phyloP scores from a whole-genome alignment of 2,888 invertebrate species.

The Eulithis prunata region DNA sequence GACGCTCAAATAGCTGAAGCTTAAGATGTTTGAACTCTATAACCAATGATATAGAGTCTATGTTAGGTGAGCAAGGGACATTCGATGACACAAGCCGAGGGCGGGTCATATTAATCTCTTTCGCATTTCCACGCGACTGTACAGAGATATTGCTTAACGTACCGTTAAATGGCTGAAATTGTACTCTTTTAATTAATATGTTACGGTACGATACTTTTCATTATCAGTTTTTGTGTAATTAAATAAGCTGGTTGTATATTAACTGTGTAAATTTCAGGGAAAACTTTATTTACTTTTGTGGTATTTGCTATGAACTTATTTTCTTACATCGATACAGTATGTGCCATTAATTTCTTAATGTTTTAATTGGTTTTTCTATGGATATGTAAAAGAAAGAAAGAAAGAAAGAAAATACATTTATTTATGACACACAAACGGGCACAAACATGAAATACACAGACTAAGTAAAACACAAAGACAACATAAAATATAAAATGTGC shows the following conservation, averaged over 20 bases:
- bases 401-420: no score
- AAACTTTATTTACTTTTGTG: background rate
- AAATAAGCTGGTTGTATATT: background rate
- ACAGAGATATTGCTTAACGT: conserved; percentile 63
- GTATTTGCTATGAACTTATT: background rate
- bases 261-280: background rate
- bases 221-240: conserved; percentile 35
- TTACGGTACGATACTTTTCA: conserved; percentile 41
- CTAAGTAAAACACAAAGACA: no score
- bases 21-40: conserved; percentile 1
- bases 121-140: conserved; percentile 65
- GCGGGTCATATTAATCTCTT: conserved; percentile 76
- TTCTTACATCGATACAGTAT: no score
- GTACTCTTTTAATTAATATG: conserved; percentile 69
- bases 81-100: conserved; percentile 27
- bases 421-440: no score
- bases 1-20: background rate
- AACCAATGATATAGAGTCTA: background rate
- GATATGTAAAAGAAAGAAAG: no score
- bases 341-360: no score
- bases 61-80: background rate
- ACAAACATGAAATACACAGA: no score
- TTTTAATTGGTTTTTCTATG: no score
- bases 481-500: no score
- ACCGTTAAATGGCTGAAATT: conserved; percentile 66